Evolutionary conservation across 2,888 invertebrate species (phyloP).

Genomic region (Ecliptopera silaceata): DNA sequence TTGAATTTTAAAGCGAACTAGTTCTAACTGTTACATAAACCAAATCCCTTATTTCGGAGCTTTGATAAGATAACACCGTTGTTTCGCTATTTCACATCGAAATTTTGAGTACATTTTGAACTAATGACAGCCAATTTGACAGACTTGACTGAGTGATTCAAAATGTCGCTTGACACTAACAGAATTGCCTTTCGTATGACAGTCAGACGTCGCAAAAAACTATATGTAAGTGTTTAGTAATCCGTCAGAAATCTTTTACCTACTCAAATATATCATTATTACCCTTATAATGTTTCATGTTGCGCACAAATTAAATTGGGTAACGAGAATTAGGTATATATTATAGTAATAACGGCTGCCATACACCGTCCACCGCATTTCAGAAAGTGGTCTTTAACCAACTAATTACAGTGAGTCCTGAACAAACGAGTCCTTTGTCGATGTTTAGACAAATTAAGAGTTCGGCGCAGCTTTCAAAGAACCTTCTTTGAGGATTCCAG

Average conservation of each 20-base stretch:
- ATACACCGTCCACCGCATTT: background rate
- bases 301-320: too few relatives aligned
- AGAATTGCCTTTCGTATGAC: too few relatives aligned
- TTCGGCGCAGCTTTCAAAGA: constrained; percentile 2
- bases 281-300: too few relatives aligned
- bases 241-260: too few relatives aligned
- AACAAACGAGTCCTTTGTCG: constrained; percentile 12
- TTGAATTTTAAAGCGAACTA: background rate
- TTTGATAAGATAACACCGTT: background rate
- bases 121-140: too few relatives aligned
- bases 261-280: too few relatives aligned
- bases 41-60: background rate
- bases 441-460: constrained; percentile 17
- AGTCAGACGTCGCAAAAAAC: too few relatives aligned
- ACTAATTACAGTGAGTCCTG: constrained; percentile 7
- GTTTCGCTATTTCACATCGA: background rate
- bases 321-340: too few relatives aligned
- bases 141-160: too few relatives aligned
- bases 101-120: background rate
- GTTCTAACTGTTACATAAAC: background rate
- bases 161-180: too few relatives aligned
- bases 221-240: too few relatives aligned
- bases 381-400: background rate
- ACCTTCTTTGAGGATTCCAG: constrained; percentile 8
- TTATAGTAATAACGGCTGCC: background rate